Base-by-base conservation (phyloP, 2,888 invertebrate genomes). In the Rhagonycha fulva region DNA sequence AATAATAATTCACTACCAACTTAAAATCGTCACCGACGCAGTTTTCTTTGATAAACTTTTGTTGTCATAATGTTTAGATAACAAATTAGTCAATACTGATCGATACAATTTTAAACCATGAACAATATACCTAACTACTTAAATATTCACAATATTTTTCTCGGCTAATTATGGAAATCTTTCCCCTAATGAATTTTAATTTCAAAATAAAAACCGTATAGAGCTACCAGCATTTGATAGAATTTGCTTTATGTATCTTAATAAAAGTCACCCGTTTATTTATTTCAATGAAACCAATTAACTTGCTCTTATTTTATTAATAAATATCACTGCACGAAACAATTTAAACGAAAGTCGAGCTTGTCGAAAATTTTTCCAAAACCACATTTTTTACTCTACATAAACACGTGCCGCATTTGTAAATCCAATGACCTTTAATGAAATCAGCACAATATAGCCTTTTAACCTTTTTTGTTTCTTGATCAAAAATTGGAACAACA, bases 381-480 rank as follows among this genome's bases (percentile, higher is more conserved):
- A 24, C 24, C 26, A 26, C 63, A n/a, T n/a, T 24, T 24, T 32
- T 32, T 32, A 14, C 23, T 28, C 30, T 10, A 32, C 19, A 32
- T 63, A n/a, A 72, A 72, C 66, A 72, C 71, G 71, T 72, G 71
- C 66, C 71, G 23, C 32, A 47, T 66, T n/a, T 60, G 66, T 72
- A 72, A 72, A 66, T 66, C 66, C 71, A 66, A 72, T 72, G 67
- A 72, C 71, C 67, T 67, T 32, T 63, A 62, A 63, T 72, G 66
- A 67, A 72, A 72, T 72, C 63, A 72, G 24, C 24, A 60, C 47
- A 66, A 66, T 67, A 62, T 72, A 67, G n/a, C 71, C 71, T 66
- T 47, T 72, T 72, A 72, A 72, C 71, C 71, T 70, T 70, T 72
- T 71, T 71, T 72, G 28, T 72, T 32, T 24, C 30, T 24, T 4